Evolutionary conservation across 2,888 invertebrate genomes (phyloP).

Genomic region (Protophormia terraenovae): DNA sequence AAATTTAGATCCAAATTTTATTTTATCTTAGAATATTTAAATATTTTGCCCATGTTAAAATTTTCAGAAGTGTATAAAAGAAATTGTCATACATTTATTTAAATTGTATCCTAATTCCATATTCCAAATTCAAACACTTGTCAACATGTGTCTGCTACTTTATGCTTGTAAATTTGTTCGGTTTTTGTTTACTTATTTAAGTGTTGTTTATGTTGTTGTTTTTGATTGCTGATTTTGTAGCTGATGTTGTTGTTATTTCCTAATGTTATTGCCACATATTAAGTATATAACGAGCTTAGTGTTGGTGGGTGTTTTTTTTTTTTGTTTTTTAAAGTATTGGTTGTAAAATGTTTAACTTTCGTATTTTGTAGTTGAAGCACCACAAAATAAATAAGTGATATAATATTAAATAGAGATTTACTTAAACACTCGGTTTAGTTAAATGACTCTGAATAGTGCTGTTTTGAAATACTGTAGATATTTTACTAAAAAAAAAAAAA

Average conservation of each 20-base stretch:
- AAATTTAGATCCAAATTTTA: no score
- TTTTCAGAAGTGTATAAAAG: no score
- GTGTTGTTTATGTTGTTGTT: not conserved
- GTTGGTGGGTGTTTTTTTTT: not conserved
- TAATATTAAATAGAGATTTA: not conserved
- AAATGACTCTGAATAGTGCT: not conserved
- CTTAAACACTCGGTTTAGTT: not conserved
- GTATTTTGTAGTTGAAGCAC: not conserved
- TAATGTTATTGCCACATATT: not conserved
- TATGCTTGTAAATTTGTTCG: not conserved
- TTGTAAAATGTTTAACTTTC: not conserved
- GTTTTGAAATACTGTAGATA: not conserved
- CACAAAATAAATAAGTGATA: not conserved
- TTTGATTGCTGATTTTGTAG: no score
- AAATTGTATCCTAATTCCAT: not conserved
- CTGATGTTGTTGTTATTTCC: not conserved
- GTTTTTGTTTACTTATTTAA: not conserved
- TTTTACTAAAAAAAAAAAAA: not conserved
- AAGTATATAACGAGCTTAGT: not conserved
- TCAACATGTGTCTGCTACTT: not conserved
- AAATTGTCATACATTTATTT: not conserved
- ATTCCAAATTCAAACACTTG: not conserved
- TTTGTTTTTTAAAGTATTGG: not conserved
- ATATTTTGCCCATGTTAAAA: no score
- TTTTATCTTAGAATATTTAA: no score